Base-by-base conservation (phyloP, 2,797 vertebrate species). In the Clamator glandarius region DNA sequence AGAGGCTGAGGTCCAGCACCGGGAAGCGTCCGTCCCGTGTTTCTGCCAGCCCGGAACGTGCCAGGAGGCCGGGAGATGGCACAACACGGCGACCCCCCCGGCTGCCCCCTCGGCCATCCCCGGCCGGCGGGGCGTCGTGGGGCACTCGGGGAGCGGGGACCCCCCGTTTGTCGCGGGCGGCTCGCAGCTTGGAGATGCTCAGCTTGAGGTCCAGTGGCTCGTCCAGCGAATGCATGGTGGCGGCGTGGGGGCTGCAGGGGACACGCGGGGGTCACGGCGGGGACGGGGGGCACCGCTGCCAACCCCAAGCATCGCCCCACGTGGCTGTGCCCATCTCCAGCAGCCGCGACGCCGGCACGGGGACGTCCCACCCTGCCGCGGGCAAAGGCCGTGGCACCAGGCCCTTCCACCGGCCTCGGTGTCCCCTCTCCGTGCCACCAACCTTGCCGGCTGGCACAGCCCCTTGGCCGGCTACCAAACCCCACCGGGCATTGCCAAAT, bases 181-280 rank as follows among this genome's bases (percentile, higher is more conserved):
- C 97, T 62, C 98, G 98, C 85, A 98, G 97, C 97, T 98, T 69
- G 97, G 98, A 98, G 95, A 98, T 97, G 82, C 98, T 98, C 83
- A 99, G 98, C 97, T 99, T 99, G 96, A 99, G 95, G 97, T 99
- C 99, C 67, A 99, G 97, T 9, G 99, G 99, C 96, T 99, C 99
- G 61, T 99, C 99, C 97, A 99, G 74, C 42, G 99, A 99, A 96
- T 99, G 98, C 99, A 99, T 99, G 97, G 95, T 85, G 96, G 81
- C 31, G 28, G 91, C 51, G n/a, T 14, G 44, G 81, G 35, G 39
- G 58, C 81, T 92, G 95, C 13, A 48, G 87, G 80, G 44, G 29
- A 88, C 1, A 1, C 2, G 3, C 42, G 16, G 33, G 75, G 19
- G 33, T 87, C 79, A 93, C 44, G 1, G 5, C 20, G 6, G n/a